Percentiles rank a stretch among this genome's conserved stretches.
Evolutionary conservation across 2,888 invertebrate species (phyloP).

Genomic region (Allygus modestus): DNA sequence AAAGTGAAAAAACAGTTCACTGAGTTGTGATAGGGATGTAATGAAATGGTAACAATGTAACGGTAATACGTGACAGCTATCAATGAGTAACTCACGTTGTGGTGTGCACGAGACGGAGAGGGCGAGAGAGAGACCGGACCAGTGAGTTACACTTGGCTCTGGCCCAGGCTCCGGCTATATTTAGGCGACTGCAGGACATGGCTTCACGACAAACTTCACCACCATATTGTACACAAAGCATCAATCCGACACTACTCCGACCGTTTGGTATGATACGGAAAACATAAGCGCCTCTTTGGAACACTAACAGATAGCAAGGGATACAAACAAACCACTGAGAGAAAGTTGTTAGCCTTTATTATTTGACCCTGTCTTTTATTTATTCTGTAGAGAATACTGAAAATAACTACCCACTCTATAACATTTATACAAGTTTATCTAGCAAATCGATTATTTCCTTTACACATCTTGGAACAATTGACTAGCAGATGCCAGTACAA

Average conservation of each 20-base stretch:
- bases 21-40: not conserved
- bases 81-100: constrained; percentile 21
- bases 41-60: not conserved
- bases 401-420: too few relatives aligned
- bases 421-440: too few relatives aligned
- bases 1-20: not conserved
- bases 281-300: not conserved
- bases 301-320: not conserved
- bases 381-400: too few relatives aligned
- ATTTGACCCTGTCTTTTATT: too few relatives aligned
- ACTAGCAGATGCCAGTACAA: too few relatives aligned
- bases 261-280: not conserved
- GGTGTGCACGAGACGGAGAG: not conserved
- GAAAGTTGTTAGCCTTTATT: too few relatives aligned
- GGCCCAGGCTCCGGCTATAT: constrained; percentile 16
- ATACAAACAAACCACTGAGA: too few relatives aligned
- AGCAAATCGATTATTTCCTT: too few relatives aligned
- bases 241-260: not conserved
- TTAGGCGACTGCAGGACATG: constrained; percentile 21
- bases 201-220: constrained; percentile 13
- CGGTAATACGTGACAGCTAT: not conserved
- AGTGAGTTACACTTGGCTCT: not conserved
- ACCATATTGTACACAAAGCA: constrained; percentile 28
- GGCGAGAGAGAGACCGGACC: not conserved
- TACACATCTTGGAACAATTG: too few relatives aligned